Percentiles rank a stretch among this genome's conserved stretches.
Conservation (phyloP, 2,797 vertebrate genomes). For the Diceros bicornis region DNA sequence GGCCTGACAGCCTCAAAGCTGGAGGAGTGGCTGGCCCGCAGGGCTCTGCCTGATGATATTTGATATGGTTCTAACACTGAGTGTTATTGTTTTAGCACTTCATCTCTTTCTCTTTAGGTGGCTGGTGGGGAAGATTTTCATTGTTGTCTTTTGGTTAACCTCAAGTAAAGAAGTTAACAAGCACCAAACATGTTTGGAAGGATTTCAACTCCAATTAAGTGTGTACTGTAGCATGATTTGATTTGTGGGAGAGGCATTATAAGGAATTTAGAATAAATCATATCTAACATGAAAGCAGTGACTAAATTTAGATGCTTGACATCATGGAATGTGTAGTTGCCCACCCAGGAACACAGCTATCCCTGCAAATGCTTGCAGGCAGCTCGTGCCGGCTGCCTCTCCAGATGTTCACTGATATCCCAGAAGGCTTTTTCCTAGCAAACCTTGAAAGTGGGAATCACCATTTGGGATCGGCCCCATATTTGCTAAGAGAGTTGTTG, state of each 20-base stretch:
- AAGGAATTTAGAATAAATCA: slow-evolving; percentile 67
- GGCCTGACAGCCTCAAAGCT: slow-evolving; percentile 56
- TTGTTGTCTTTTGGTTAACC: slow-evolving; percentile 66
- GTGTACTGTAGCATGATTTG: slow-evolving; percentile 32
- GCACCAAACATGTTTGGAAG: slow-evolving; percentile 70
- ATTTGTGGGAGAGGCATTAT: slow-evolving; percentile 60
- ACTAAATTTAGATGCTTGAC: slow-evolving; percentile 50
- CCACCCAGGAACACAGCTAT: background rate
- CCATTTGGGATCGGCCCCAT: background rate
- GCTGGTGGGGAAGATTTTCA: slow-evolving; percentile 53
- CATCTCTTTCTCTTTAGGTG: slow-evolving; percentile 68
- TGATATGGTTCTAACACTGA: slow-evolving; percentile 21
- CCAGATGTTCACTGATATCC: background rate
- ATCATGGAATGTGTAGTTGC: background rate
- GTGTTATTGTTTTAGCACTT: slow-evolving; percentile 77
- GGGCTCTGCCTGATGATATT: slow-evolving; percentile 63
- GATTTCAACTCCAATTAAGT: slow-evolving; percentile 69
- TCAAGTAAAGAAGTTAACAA: slow-evolving; percentile 64
- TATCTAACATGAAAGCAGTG: slow-evolving; percentile 37
- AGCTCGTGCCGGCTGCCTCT: background rate
- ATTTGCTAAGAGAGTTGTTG: background rate
- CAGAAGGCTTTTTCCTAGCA: background rate
- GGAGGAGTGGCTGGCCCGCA: background rate
- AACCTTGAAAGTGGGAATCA: background rate
- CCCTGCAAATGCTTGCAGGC: background rate